phyloP scores from a whole-genome alignment of 2,797 vertebrate species.

The Luscinia megarhynchos region DNA sequence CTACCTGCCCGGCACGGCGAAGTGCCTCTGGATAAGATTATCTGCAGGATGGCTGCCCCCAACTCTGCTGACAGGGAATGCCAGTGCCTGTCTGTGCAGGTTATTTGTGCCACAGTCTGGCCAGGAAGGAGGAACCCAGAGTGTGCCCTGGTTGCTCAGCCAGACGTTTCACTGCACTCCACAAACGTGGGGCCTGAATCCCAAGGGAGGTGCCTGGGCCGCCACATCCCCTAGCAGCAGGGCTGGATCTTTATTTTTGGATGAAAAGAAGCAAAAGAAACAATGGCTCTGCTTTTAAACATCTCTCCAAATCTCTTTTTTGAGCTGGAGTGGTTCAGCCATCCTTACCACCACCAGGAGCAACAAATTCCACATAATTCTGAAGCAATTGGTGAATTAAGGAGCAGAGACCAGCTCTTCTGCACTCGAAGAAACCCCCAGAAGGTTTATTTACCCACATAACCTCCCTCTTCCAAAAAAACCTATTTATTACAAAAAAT shows the following conservation, averaged over 20 bases:
- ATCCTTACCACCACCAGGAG: not conserved
- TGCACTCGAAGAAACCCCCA: not conserved
- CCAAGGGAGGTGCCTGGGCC: rapidly evolving
- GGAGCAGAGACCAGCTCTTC: rapidly evolving
- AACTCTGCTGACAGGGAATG: not conserved
- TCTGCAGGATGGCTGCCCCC: rapidly evolving
- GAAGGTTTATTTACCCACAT: not conserved
- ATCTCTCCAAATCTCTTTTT: not conserved
- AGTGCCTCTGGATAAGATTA: not conserved
- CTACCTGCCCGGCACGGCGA: not conserved
- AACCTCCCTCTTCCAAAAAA: not conserved
- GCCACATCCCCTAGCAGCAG: not conserved
- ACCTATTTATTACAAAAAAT: not conserved
- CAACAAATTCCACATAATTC: not conserved
- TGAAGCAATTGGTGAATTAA: not conserved
- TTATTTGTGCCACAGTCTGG: not conserved
- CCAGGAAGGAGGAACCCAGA: rapidly evolving
- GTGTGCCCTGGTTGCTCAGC: rapidly evolving
- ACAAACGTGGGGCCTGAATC: not conserved
- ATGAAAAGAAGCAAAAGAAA: not conserved
- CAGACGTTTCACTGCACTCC: rapidly evolving
- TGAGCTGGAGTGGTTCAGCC: not conserved
- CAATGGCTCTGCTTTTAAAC: not conserved
- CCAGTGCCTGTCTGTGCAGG: not conserved
- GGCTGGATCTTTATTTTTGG: not conserved